Percentiles rank a stretch among this genome's conserved stretches.
These are phyloP conservation scores for Eucidaris tribuloides DNA, from an alignment of 35 echinoderm and acorn worm genomes.

Conservation along the genomic window DNA sequence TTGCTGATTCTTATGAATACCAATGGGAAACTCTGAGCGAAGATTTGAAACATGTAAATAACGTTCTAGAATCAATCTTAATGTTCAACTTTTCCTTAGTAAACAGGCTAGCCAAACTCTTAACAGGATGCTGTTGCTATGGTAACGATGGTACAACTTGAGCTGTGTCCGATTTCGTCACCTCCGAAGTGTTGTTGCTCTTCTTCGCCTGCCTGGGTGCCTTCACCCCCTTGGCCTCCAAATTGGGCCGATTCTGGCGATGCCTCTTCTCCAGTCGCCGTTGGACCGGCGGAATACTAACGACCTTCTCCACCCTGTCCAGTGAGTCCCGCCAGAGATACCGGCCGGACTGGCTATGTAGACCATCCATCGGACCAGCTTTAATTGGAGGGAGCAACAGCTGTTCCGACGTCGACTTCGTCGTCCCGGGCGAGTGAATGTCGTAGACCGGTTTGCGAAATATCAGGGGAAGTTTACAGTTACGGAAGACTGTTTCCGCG, in stretches of 20 bases:
- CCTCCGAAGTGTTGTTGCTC: background rate
- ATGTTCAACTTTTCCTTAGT: too few species aligned
- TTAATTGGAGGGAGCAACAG: background rate
- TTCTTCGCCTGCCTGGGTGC: background rate
- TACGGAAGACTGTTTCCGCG: background rate
- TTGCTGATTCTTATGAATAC: too few species aligned
- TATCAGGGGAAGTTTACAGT: background rate
- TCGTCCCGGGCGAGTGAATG: background rate
- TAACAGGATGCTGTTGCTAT: too few species aligned
- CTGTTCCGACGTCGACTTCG: background rate
- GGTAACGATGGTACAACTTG: too few species aligned
- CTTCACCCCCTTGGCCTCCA: background rate
- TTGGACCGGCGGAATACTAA: background rate
- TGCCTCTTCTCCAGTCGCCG: background rate
- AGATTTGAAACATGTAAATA: too few species aligned
- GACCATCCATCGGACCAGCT: background rate
- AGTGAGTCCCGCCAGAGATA: background rate
- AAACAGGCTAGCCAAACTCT: too few species aligned
- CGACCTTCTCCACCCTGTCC: slow-evolving; percentile 10
- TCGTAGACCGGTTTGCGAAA: background rate
- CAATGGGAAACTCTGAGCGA: too few species aligned
- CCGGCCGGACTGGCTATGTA: background rate
- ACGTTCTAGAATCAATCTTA: too few species aligned
- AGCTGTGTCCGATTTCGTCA: background rate
- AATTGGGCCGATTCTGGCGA: background rate